Percentiles rank a stretch among this genome's conserved stretches.
These are phyloP conservation scores for Eulemur albifrons DNA, from an alignment of 2,797 vertebrate species.

Conservation along the genomic window DNA sequence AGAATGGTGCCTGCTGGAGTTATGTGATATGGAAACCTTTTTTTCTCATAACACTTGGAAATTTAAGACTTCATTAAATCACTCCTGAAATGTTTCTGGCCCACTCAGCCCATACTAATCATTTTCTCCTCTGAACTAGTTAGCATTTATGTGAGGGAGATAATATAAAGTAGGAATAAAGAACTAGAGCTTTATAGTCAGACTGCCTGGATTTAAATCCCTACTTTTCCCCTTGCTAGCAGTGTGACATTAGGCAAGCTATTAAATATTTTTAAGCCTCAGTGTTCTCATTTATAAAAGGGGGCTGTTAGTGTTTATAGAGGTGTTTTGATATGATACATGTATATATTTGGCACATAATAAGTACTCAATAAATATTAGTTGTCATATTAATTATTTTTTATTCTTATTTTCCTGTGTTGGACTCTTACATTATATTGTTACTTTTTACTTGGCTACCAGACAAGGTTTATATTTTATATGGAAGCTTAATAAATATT, in stretches of 20 bases:
- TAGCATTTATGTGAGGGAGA: background rate
- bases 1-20: background rate
- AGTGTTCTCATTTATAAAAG: background rate
- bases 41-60: background rate
- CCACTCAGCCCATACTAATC: background rate
- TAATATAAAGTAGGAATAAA: background rate
- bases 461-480: background rate
- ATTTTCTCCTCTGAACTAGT: background rate
- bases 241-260: background rate
- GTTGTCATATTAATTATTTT: background rate
- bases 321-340: background rate
- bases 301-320: background rate
- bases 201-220: background rate
- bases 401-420: background rate
- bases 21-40: background rate
- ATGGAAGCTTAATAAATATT: background rate
- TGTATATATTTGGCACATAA: background rate
- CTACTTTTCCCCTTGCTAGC: background rate
- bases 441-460: constrained; percentile 17
- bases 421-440: background rate
- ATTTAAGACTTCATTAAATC: background rate
- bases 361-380: background rate
- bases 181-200: background rate
- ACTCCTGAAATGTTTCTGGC: background rate
- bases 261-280: background rate